Base-by-base conservation (phyloP, 2,888 invertebrate genomes). In the Agriopis aurantiaria region DNA sequence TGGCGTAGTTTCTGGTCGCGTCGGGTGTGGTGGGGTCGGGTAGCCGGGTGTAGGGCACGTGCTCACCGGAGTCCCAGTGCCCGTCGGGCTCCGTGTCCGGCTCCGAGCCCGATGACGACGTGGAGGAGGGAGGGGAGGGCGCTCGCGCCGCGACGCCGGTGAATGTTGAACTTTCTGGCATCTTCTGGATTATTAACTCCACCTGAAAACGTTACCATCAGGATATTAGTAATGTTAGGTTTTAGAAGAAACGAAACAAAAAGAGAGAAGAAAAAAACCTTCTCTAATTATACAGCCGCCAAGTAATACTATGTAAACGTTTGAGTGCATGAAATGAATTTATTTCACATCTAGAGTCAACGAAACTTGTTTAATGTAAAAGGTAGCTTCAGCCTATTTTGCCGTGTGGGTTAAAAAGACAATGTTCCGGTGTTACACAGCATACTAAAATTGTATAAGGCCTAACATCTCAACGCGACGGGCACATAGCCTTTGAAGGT, bases 41-140 rank as follows among this genome's bases (percentile, higher is more conserved):
- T 10, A 66, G 71, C 1, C 64, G 66, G 1, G 57, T 40, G 75
- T 72, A 75, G 17, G 69, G 71, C n/a, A 69, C 17, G 58, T 55
- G 94, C 96, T 96, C 95, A 97, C 97, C 97, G 86, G 97, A 97
- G 94, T 97, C 97, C 97, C 97, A 97, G 88, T 95, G 95, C 82
- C 95, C 96, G 80, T 91, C 91, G 77, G 87, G 84, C 83, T 90
- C 87, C 74, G 86, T 81, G 88, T 92, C 90, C 76, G 87, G 85
- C 85, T 87, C 90, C 84, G 88, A 85, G 86, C 85, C 84, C 67
- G 87, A 84, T 69, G 89, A 88, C 64, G 87, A 81, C 61, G 88
- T 80, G 41, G 88, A 86, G 69, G 88, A 85, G 74, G 84, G 82
- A 63, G 73, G 80, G 60, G 60, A 80, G 57, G 81, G 74, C 72